Conservation (phyloP, 37 sponge, comb jelly and placozoan genomes). For the Halichondria panicea region DNA sequence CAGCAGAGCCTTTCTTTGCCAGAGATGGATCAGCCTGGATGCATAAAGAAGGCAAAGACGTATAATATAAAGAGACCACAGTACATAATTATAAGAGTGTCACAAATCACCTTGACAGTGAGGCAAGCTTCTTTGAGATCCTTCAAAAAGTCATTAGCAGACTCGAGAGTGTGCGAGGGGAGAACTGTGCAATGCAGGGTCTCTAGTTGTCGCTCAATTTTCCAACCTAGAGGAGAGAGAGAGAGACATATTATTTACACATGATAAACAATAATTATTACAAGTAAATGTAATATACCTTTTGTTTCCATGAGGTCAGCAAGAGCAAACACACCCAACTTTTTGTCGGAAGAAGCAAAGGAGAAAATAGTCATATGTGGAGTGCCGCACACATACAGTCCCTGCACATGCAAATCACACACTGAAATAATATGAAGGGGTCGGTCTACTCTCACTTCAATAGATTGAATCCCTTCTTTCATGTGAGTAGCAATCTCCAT, state of each 20-base stretch:
- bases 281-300: conserved; percentile 27
- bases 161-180: conserved; percentile 68
- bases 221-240: conserved; percentile 56
- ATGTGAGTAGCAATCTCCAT: conserved; percentile 61
- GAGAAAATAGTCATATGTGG: conserved; percentile 77
- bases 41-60: background rate
- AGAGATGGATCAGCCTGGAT: conserved; percentile 59
- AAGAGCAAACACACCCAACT: conserved; percentile 64
- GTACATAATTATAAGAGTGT: background rate
- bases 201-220: conserved; percentile 66
- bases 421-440: background rate
- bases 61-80: background rate
- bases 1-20: conserved; percentile 71
- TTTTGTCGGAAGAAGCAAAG: conserved; percentile 41
- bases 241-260: background rate
- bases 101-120: conserved; percentile 49
- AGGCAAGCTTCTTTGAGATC: conserved; percentile 49
- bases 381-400: conserved; percentile 53
- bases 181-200: conserved; percentile 73
- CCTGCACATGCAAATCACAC: conserved; percentile 30
- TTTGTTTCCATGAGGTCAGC: conserved; percentile 80
- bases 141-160: conserved; percentile 35
- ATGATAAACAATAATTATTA: background rate
- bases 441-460: conserved; percentile 2
- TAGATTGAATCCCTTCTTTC: conserved; percentile 37